Base-by-base conservation (phyloP, 2,113 vertebrate genomes). In the Hippopotamus amphibius region DNA sequence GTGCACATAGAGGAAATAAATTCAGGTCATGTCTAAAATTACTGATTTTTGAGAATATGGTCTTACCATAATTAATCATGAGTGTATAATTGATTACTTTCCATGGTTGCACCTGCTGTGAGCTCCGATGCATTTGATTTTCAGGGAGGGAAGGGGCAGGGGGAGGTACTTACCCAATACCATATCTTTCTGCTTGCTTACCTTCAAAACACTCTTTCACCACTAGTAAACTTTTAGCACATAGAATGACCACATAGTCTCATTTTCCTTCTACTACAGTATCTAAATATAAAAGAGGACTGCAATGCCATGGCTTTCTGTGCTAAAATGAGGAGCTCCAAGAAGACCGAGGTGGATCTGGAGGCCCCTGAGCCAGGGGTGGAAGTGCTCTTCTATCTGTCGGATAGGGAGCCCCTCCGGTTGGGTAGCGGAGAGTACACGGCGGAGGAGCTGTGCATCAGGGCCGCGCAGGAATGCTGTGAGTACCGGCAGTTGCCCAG, bases 271-370 rank as follows among this genome's bases (percentile, higher is more conserved):
- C 48, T 0, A 13, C 50, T 90, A 6, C 96, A 99, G 99, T 98
- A 98, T 99, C 99, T 99, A 98, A 99, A 99, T 97, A 99, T 99
- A 96, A 99, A 98, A 98, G 98, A 99, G 98, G 98, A 98, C 97
- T 99, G 98, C 98, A 98, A 99, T 99, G 99, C 99, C 96, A 99
- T 99, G 99, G 99, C 99, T 98, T 99, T 99, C 98, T 99, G 99
- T 98, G 99, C 99, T 92, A 99, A 99, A 98, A 99, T 99, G 99
- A 99, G 99, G 98, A 99, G 98, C 98, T 98, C 99, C 37, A 99
- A 98, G 97, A 99, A 98, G 83, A 97, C 94, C 0, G 99, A 99
- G 30, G 96, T 98, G 80, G 97, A 97, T 41, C 85, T 97, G 81
- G 98, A 98, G 24, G 93, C 96, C 93, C 98, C 99, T 12, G 98